Percentiles rank a stretch among this genome's conserved stretches.
phyloP scores from a whole-genome alignment of 2,888 invertebrate genomes.

The Mythimna pallens region DNA sequence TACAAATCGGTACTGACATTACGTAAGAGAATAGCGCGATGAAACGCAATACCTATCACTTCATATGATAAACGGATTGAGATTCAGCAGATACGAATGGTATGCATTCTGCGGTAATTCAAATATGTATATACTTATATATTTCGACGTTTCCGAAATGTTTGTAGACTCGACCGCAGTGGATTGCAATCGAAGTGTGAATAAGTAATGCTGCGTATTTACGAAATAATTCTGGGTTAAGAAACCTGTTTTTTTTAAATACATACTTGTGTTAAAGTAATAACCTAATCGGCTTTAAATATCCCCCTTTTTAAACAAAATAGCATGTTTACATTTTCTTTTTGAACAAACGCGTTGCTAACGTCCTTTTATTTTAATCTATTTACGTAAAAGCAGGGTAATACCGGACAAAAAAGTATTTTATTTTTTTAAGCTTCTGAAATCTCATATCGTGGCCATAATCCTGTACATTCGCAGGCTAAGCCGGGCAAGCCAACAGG shows the following conservation, averaged over 20 bases:
- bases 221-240: conserved; percentile 28
- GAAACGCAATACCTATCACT: conserved; percentile 5
- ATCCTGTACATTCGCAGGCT: conserved; percentile 28
- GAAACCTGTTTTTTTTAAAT: not conserved
- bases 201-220: conserved; percentile 36
- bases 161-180: conserved; percentile 31
- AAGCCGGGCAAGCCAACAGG: conserved; percentile 52
- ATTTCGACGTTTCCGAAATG: conserved; percentile 36
- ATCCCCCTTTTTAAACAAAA: conserved; percentile 7
- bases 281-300: conserved; percentile 19
- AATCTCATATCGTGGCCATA: conserved; percentile 21
- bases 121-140: conserved; percentile 44
- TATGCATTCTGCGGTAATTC: conserved; percentile 17
- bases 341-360: not conserved
- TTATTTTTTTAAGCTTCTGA: conserved; percentile 15
- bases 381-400: not conserved
- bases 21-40: conserved; percentile 6
- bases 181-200: conserved; percentile 39
- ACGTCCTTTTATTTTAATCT: conserved; percentile 5
- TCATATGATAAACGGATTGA: conserved; percentile 20
- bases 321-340: conserved; percentile 8
- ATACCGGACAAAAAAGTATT: not conserved
- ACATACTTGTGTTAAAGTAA: not conserved
- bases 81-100: conserved; percentile 21
- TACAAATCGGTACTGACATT: conserved; percentile 12